Evolutionary conservation across 2,888 invertebrate species (phyloP), one percentile per base, ranked within the genome.

Genomic region (Metalampra italica): DNA sequence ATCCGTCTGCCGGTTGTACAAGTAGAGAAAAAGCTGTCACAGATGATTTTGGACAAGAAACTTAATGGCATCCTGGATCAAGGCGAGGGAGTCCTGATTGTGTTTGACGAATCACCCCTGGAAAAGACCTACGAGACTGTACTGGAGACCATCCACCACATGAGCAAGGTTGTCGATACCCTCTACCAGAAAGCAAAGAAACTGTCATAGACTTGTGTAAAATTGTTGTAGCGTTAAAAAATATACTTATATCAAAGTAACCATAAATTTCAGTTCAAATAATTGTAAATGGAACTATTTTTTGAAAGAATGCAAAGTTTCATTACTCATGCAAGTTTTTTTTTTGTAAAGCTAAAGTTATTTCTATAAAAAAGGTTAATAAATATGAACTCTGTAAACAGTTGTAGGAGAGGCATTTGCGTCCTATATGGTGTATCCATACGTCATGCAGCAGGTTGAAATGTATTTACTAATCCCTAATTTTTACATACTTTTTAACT

Each of bases 151-250:
- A 97, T 99, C 82, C 98, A 98, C 80, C 98, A 96, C 85, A 98
- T 99, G 98, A 98, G 98, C 71, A 98, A 98, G 92, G 99, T 99
- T 72, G 98, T 99, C 66, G 99, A 99, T 88, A 97, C 98, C 46
- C 93, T 99, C 66, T 99, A 99, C 91, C 97, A 98, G 92, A 98
- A 98, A 91, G 98, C 99, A 61, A 98, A 99, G 91, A 98, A 98
- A 90, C 92, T 99, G 61, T 97, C 97, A 89, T 98, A 89, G 89
- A 75, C 76, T 65, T 55, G 64, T 62, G 72, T 83, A 80, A 80
- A 81, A 78, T 76, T 84, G 81, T 86, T 86, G 81, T 87, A 87
- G 83, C 74, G 68, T 76, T 85, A 80, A 81, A 76, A 72, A 80
- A 78, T 80, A 52, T 47, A 71, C 78, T 76, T 84, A 82, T 83